A percentile compares a stretch with the other conserved stretches of the same genome.
phyloP scores from a whole-genome alignment of 2,888 invertebrate species.

The Hartigia nigra region DNA sequence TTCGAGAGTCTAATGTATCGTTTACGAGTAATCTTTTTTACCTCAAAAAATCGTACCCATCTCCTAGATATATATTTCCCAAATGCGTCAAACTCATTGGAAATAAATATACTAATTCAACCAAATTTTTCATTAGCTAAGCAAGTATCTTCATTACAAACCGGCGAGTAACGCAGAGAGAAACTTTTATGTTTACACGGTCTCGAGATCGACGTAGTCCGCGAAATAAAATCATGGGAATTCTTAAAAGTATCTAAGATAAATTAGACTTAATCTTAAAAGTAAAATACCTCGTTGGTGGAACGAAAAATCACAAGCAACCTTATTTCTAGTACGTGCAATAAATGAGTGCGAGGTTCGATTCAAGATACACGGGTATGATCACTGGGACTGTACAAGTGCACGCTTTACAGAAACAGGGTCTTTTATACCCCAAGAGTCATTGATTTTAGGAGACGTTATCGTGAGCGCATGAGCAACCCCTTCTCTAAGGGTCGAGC shows the following conservation, averaged over 20 bases:
- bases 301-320: background rate
- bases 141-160: background rate
- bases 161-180: background rate
- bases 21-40: background rate
- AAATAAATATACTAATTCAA: background rate
- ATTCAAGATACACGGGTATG: background rate
- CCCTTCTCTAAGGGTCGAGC: background rate
- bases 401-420: conserved; percentile 40
- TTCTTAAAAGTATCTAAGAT: background rate
- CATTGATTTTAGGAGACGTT: conserved; percentile 42
- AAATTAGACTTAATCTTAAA: background rate
- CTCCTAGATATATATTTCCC: background rate
- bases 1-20: background rate
- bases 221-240: background rate
- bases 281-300: background rate
- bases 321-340: background rate
- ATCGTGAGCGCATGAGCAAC: conserved; percentile 1
- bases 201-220: background rate
- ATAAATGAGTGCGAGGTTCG: background rate
- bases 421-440: conserved; percentile 53
- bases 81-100: background rate
- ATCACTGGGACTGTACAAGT: conserved; percentile 19
- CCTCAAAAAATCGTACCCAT: background rate
- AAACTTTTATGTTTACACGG: background rate
- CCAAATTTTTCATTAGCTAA: background rate